Evolutionary conservation across 1,140 invertebrate genomes (phyloP), one percentile per base, ranked within the genome.

Genomic region (Leptinotarsa undecemlineata): DNA sequence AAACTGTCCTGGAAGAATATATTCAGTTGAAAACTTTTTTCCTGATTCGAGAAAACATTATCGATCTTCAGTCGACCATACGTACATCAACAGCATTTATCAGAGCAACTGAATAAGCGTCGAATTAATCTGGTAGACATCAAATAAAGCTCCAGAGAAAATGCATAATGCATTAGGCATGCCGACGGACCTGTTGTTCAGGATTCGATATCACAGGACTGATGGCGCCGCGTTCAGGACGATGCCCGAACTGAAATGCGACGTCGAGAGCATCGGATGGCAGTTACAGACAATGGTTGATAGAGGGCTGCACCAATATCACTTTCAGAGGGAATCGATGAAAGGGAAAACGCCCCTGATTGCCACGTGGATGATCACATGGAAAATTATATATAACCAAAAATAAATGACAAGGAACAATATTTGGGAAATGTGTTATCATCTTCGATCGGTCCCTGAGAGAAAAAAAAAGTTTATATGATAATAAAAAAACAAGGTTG

Each of bases 301-400:
- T 21, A 69, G 68, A 69, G 68, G 68, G 68, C 68, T 20, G 8
- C 19, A 69, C 17, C 20, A n/a, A 51, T 48, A 20, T 47, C 8
- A 51, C 23, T 69, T 48, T 51, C 33, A 0, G 8, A 48, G 20
- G 6, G 3, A 47, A 69, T 69, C 68, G 68, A 69, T 69, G 47
- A 11, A 17, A 3, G 5, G 19, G 68, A 23, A 69, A 69, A 69
- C 68, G 48, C 68, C 68, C 48, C 17, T 48, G 15, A 48, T 57
- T 19, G 33, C 42, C 68, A 69, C 23, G 68, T 69, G 68, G 68
- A 19, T 48, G 68, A 26, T 15, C 51, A 42, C 33, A 42, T 42
- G 33, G 33, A 42, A 42, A 42, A 42, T 42, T 42, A 42, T 42
- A 42, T 42, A 11, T 42, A 42, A 42, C 8, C 33, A 11, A 42